These are phyloP conservation scores for Ctenopoma multispine DNA, from an alignment of 2,797 vertebrate species.

Conservation along the genomic window DNA sequence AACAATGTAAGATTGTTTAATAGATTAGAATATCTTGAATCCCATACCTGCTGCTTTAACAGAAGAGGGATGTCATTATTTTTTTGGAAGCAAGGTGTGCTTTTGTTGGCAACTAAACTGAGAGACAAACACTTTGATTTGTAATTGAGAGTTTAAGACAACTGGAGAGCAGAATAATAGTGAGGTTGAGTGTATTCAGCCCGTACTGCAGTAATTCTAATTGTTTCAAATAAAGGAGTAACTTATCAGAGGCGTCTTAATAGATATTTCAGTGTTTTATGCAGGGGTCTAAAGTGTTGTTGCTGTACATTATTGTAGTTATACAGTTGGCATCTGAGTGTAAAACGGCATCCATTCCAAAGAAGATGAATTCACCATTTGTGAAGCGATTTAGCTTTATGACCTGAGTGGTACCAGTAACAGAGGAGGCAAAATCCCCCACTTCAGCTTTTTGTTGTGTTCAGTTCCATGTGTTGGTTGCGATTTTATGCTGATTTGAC, in stretches of 20 bases:
- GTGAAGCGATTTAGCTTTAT: not conserved
- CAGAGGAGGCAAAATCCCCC: not conserved
- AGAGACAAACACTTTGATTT: conserved; percentile 9
- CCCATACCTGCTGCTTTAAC: not conserved
- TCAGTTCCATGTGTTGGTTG: not conserved
- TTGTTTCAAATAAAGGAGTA: no score
- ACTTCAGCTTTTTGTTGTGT: not conserved
- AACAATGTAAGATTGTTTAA: no score
- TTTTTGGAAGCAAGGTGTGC: not conserved
- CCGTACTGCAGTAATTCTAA: not conserved
- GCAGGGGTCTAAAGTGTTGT: conserved; percentile 6
- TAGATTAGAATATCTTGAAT: not conserved
- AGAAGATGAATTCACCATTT: not conserved
- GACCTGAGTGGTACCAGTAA: not conserved
- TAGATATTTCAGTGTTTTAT: not conserved
- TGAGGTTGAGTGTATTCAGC: not conserved
- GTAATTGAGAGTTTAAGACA: not conserved
- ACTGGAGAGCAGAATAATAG: conserved; percentile 9
- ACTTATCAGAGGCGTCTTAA: not conserved
- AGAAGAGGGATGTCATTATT: no score
- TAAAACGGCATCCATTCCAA: conserved; percentile 1
- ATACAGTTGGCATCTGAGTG: not conserved
- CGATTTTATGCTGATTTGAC: not conserved
- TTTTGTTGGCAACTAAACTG: conserved; percentile 6
- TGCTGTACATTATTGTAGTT: not conserved